Evolutionary conservation across 2,113 vertebrate species (phyloP).

Genomic region (Heteronetta atricapilla): DNA sequence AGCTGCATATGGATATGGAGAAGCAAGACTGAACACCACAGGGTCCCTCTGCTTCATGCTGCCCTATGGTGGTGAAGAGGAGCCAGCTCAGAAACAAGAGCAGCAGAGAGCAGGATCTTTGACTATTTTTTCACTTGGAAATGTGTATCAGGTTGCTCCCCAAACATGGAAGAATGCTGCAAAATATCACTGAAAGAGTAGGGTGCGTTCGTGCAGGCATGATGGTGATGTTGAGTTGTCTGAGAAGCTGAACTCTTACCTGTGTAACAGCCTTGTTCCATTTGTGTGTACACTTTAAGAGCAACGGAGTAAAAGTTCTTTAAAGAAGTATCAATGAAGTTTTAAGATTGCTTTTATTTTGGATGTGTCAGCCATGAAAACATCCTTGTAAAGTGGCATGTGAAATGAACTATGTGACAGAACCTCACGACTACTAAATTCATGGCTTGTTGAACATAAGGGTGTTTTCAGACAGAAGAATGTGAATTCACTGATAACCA

Average conservation of each 20-base stretch:
- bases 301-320: background rate
- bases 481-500: background rate
- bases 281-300: background rate
- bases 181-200: background rate
- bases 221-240: background rate
- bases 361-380: background rate
- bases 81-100: background rate
- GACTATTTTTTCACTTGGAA: background rate
- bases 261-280: background rate
- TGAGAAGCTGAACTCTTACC: background rate
- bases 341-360: background rate
- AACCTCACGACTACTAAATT: background rate
- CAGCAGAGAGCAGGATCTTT: background rate
- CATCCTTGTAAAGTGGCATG: fast-evolving
- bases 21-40: background rate
- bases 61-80: background rate
- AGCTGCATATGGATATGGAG: constrained; percentile 15
- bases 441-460: background rate
- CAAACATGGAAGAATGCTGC: background rate
- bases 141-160: background rate
- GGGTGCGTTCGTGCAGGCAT: background rate
- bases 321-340: background rate
- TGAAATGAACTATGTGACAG: background rate
- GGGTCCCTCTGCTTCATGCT: background rate
- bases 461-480: background rate